Conservation (phyloP, 2,888 invertebrate genomes). For the Epirrita christyi region DNA sequence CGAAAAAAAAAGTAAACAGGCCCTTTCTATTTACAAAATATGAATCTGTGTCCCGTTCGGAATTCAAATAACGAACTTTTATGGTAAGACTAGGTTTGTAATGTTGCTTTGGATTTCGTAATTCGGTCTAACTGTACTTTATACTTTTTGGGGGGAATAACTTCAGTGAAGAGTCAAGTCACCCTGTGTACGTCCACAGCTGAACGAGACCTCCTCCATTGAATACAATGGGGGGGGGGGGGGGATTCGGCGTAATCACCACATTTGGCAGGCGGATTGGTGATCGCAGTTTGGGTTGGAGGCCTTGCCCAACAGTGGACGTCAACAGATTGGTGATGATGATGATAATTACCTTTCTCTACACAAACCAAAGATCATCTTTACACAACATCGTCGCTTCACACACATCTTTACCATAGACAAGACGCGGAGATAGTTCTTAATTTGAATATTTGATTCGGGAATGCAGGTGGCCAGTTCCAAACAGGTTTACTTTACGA, state of each 20-base stretch:
- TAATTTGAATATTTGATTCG: slow-evolving; percentile 38
- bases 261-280: no score
- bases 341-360: no score
- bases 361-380: no score
- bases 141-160: neutral
- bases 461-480: slow-evolving; percentile 32
- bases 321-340: no score
- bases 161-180: no score
- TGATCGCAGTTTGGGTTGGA: no score
- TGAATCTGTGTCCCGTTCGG: slow-evolving; percentile 39
- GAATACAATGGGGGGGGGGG: no score
- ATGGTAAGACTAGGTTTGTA: slow-evolving; percentile 1
- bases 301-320: no score
- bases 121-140: neutral
- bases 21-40: slow-evolving; percentile 41
- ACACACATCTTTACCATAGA: neutral
- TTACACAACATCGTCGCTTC: no score
- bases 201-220: no score
- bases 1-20: slow-evolving; percentile 34
- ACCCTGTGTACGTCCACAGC: no score
- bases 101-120: neutral
- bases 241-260: no score
- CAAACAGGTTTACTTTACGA: slow-evolving; percentile 35
- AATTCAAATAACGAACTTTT: slow-evolving; percentile 39
- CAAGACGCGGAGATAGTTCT: slow-evolving; percentile 20